These are phyloP conservation scores for Lamellibrachia luymesi DNA, from an alignment of 1,140 invertebrate genomes.

Conservation along the genomic window DNA sequence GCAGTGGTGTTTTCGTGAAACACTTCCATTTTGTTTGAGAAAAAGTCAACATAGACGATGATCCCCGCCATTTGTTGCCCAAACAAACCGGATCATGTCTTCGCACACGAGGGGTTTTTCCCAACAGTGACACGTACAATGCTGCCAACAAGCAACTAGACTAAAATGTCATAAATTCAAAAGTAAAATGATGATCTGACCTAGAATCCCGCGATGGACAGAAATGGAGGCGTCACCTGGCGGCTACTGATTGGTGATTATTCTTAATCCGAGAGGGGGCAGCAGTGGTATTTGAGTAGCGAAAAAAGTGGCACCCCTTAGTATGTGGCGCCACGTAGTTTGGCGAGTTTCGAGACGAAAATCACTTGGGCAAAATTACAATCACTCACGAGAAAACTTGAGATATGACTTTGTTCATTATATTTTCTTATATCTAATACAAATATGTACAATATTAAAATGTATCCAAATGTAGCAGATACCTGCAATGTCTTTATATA, in stretches of 20 bases:
- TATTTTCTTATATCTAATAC: constrained; percentile 2
- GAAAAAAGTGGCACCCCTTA: not conserved
- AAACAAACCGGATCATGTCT: too few relatives aligned
- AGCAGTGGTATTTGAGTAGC: not conserved
- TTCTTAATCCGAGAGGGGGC: not conserved
- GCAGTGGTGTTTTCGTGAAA: too few relatives aligned
- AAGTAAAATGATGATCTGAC: too few relatives aligned
- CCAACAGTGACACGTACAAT: too few relatives aligned
- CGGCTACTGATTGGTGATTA: not conserved
- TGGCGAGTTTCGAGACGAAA: not conserved
- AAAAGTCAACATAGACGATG: too few relatives aligned
- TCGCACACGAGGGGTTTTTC: too few relatives aligned
- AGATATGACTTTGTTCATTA: not conserved
- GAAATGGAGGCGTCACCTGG: too few relatives aligned
- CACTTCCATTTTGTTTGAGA: too few relatives aligned
- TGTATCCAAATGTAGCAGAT: not conserved
- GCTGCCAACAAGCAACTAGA: too few relatives aligned
- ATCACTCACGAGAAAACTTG: not conserved
- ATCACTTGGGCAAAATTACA: not conserved
- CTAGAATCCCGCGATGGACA: too few relatives aligned
- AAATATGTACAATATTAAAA: not conserved
- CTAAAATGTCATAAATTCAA: too few relatives aligned
- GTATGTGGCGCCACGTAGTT: not conserved
- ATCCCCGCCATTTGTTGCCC: too few relatives aligned
- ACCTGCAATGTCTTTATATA: not conserved